Evolutionary conservation across 2,113 vertebrate species (phyloP).

Genomic region (Myrmecophaga tridactyla): DNA sequence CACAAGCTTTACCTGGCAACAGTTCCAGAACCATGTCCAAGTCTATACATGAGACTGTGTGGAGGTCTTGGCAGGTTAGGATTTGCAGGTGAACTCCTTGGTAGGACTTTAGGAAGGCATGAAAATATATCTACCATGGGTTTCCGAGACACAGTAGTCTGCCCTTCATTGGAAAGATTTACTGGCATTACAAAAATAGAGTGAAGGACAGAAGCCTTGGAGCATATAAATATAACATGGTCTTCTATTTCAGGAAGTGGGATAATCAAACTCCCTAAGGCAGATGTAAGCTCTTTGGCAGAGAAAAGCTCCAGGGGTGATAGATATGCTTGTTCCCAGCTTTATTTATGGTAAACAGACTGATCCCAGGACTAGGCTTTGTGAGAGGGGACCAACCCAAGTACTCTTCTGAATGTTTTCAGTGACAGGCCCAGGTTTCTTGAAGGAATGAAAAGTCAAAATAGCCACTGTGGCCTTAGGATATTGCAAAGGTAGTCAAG

Average conservation of each 20-base stretch:
- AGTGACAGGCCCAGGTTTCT: neutral
- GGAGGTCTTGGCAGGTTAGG: no score
- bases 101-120: neutral
- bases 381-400: neutral
- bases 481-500: neutral
- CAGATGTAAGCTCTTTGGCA: neutral
- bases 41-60: neutral
- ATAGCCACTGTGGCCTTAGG: neutral
- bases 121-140: neutral
- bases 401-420: neutral
- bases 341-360: slow-evolving; percentile 15
- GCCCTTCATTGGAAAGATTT: neutral
- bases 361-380: neutral
- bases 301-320: neutral
- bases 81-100: neutral
- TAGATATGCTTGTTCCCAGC: neutral
- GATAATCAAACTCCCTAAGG: neutral
- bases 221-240: neutral
- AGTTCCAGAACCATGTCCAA: neutral
- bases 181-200: neutral
- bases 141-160: neutral
- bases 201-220: neutral
- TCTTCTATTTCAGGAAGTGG: neutral
- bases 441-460: neutral
- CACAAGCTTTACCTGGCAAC: neutral